Evolutionary conservation across 2,797 vertebrate species (phyloP).

Genomic region (Pagetopsis macropterus): DNA sequence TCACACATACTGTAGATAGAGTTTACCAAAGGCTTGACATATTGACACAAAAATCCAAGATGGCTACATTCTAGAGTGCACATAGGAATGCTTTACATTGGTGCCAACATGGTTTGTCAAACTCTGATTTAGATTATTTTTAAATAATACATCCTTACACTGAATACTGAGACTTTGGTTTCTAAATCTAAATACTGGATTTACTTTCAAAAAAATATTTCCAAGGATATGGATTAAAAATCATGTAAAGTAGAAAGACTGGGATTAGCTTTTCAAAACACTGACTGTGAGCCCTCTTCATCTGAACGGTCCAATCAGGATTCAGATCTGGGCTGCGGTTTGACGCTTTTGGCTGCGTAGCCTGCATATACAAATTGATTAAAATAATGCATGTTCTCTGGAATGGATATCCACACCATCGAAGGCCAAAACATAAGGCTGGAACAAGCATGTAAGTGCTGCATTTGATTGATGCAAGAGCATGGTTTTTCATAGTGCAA

Average conservation of each 20-base stretch:
- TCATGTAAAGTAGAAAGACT: slow-evolving; percentile 64
- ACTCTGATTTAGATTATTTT: slow-evolving; percentile 66
- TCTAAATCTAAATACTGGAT: slow-evolving; percentile 78
- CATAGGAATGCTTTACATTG: slow-evolving; percentile 74
- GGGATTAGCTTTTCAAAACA: slow-evolving; percentile 68
- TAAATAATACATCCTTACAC: slow-evolving; percentile 70
- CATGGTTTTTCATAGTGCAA: slow-evolving; percentile 81
- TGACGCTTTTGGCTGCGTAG: slow-evolving; percentile 81
- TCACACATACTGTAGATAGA: slow-evolving; percentile 66
- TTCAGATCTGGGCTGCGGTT: slow-evolving; percentile 72
- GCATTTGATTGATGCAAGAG: slow-evolving; percentile 82
- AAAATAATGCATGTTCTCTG: slow-evolving; percentile 78
- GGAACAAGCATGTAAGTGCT: slow-evolving; percentile 84
- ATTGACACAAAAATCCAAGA: slow-evolving; percentile 65
- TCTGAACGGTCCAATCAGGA: slow-evolving; percentile 68
- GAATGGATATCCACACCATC: slow-evolving; percentile 73
- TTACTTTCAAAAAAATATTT: slow-evolving; percentile 63
- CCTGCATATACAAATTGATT: slow-evolving; percentile 85
- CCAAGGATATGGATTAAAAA: slow-evolving; percentile 53
- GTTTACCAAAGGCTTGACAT: slow-evolving; percentile 68
- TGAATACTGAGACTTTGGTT: slow-evolving; percentile 81
- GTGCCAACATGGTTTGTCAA: slow-evolving; percentile 71
- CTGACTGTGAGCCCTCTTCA: slow-evolving; percentile 69
- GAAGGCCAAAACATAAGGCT: slow-evolving; percentile 79
- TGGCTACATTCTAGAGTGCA: slow-evolving; percentile 80